A percentile compares a stretch with the other conserved stretches of the same genome.
Evolutionary conservation across 2,888 invertebrate species (phyloP).

Genomic region (Drosophila engyochracea): DNA sequence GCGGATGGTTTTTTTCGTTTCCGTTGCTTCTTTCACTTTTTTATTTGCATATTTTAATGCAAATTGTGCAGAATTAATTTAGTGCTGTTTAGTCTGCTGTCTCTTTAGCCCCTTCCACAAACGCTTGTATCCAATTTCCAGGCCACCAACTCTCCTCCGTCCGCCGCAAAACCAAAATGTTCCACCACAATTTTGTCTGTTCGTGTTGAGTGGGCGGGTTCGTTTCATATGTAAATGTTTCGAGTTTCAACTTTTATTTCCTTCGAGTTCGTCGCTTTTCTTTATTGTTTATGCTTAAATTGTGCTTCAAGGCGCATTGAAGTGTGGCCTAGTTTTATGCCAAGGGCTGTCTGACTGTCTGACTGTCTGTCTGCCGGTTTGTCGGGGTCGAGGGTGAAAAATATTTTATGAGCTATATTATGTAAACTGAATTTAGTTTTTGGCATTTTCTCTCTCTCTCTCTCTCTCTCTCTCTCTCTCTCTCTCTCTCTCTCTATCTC

Average conservation of each 20-base stretch:
- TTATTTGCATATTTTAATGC: conserved; percentile 82
- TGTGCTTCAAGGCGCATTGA: conserved; percentile 63
- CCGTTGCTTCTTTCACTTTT: conserved; percentile 63
- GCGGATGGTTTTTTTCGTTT: conserved; percentile 12
- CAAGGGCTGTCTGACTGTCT: neutral
- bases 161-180: conserved; percentile 8
- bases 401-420: conserved; percentile 80
- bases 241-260: conserved; percentile 77
- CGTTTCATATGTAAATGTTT: conserved; percentile 80
- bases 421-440: conserved; percentile 79
- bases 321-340: conserved; percentile 73
- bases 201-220: conserved; percentile 68
- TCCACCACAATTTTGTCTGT: conserved; percentile 46
- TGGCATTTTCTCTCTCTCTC: conserved; percentile 48
- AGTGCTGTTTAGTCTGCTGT: conserved; percentile 77
- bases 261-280: conserved; percentile 68
- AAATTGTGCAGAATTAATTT: conserved; percentile 82
- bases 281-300: conserved; percentile 78
- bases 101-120: conserved; percentile 6
- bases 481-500: conserved; percentile 14
- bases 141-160: neutral
- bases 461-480: conserved; percentile 9
- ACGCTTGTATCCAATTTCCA: conserved; percentile 5
- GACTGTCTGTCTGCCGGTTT: neutral
- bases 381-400: conserved; percentile 55